These are phyloP conservation scores for Ceratosolen solmsi DNA, from an alignment of 1,140 invertebrate species.

Conservation along the genomic window DNA sequence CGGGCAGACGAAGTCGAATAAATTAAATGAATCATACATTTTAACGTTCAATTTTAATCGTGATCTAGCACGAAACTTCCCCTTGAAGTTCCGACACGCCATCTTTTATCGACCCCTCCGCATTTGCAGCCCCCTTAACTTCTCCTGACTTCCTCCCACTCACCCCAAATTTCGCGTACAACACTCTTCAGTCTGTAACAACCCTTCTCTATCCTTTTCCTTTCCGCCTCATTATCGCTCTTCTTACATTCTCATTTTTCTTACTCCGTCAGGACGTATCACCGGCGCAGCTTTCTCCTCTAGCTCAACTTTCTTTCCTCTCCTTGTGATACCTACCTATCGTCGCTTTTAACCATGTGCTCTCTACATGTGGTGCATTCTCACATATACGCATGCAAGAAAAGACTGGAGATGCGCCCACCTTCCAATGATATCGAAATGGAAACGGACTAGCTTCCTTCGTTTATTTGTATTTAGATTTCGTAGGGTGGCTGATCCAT, in stretches of 20 bases:
- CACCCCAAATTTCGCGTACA: not conserved
- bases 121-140: slow-evolving; percentile 14
- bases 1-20: slow-evolving; percentile 19
- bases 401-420: no score
- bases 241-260: slow-evolving; percentile 19
- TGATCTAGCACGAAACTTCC: slow-evolving; percentile 45
- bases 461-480: no score
- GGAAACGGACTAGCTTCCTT: no score
- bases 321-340: not conserved
- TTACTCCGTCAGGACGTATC: not conserved
- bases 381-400: no score
- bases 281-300: not conserved
- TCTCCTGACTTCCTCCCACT: not conserved
- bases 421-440: no score
- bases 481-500: no score
- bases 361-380: no score
- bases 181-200: not conserved
- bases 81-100: slow-evolving; percentile 30
- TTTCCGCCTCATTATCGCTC: not conserved
- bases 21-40: slow-evolving; percentile 47
- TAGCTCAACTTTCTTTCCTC: not conserved
- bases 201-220: not conserved
- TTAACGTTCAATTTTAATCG: slow-evolving; percentile 43
- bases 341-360: not conserved
- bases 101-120: slow-evolving; percentile 16